Conservation (phyloP, 2,797 vertebrate genomes). For the Leuciscus waleckii region DNA sequence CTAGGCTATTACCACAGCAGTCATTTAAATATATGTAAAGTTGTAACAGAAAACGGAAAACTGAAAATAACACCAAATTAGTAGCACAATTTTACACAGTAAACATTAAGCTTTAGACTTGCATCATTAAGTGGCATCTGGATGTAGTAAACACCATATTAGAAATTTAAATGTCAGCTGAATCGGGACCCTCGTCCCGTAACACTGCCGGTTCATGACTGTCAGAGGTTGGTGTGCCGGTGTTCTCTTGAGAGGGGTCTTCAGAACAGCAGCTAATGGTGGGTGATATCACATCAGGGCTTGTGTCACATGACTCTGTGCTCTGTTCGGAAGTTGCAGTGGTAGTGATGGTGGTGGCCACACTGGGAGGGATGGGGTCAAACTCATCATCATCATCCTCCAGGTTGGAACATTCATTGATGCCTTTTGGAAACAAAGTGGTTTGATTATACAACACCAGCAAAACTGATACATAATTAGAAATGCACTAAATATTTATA, state of each 20-base stretch:
- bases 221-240: slow-evolving; percentile 80
- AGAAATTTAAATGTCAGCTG: slow-evolving; percentile 61
- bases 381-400: slow-evolving; percentile 91
- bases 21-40: neutral
- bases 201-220: slow-evolving; percentile 76
- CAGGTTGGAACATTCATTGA: slow-evolving; percentile 85
- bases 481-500: neutral
- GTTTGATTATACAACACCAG: neutral
- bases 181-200: slow-evolving; percentile 80
- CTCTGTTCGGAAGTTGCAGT: slow-evolving; percentile 92
- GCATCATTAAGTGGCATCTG: neutral
- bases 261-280: slow-evolving; percentile 91
- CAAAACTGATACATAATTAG: neutral
- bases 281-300: slow-evolving; percentile 90
- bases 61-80: neutral
- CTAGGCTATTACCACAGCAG: neutral
- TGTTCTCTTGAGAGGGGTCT: slow-evolving; percentile 86
- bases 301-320: slow-evolving; percentile 94
- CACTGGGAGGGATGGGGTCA: slow-evolving; percentile 83
- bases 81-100: neutral
- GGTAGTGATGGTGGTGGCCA: slow-evolving; percentile 83
- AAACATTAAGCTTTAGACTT: neutral
- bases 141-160: neutral
- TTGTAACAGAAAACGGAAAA: neutral
- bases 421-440: slow-evolving; percentile 71